A percentile compares a stretch with the other conserved stretches of the same genome.
Conservation (phyloP, 2,888 invertebrate genomes). For the Boloria euphrosyne region DNA sequence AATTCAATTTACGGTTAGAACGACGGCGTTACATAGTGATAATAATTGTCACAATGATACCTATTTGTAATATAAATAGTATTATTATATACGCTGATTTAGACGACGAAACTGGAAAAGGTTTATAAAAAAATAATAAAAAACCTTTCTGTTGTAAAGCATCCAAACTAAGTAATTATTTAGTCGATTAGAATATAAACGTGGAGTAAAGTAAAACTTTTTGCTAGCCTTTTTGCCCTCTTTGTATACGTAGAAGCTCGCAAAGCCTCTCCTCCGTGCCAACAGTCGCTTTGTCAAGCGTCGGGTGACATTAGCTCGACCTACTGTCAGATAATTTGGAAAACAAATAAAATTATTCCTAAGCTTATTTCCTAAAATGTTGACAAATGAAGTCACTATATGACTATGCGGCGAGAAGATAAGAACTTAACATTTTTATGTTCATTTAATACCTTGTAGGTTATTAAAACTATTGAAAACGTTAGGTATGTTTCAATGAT, state of each 20-base stretch:
- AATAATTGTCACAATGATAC: too few species aligned
- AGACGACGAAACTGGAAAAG: not conserved
- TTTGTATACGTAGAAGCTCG: slow-evolving; percentile 73
- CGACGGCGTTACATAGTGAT: too few species aligned
- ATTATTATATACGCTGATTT: too few species aligned
- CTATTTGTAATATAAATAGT: too few species aligned
- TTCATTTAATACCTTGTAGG: too few species aligned
- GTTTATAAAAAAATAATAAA: not conserved
- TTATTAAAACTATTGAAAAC: too few species aligned
- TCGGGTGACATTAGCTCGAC: slow-evolving; percentile 75
- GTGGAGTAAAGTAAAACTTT: slow-evolving; percentile 65
- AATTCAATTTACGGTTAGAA: too few species aligned
- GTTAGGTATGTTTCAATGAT: too few species aligned
- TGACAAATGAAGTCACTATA: slow-evolving; percentile 16
- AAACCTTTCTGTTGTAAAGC: not conserved
- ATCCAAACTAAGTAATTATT: slow-evolving; percentile 45
- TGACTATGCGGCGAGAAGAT: not conserved
- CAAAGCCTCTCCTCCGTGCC: slow-evolving; percentile 78
- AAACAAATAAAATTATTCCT: slow-evolving; percentile 70
- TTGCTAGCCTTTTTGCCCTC: slow-evolving; percentile 64
- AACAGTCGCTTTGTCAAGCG: slow-evolving; percentile 79
- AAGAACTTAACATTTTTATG: too few species aligned
- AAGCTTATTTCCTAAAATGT: slow-evolving; percentile 45
- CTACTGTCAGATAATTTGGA: slow-evolving; percentile 73
- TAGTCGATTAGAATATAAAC: slow-evolving; percentile 53